Evolutionary conservation across 2,797 vertebrate species (phyloP).

Genomic region (Caiman crocodilus): DNA sequence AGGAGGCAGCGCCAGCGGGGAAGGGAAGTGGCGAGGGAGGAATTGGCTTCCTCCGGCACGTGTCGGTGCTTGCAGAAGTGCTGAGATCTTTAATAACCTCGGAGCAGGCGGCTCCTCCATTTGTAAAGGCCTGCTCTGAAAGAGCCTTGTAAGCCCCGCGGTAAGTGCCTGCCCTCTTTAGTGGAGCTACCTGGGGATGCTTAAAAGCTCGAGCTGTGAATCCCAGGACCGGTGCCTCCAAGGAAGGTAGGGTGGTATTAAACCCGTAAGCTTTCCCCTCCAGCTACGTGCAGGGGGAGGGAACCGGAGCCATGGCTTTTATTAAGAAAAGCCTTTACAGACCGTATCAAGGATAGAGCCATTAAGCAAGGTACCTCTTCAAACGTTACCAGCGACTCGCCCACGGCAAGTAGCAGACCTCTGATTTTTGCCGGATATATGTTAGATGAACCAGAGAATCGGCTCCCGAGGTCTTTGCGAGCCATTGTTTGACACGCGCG

Average conservation of each 20-base stretch:
- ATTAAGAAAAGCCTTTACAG: rapidly evolving
- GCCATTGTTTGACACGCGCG: not conserved
- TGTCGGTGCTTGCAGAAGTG: conserved; percentile 19
- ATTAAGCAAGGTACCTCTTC: not conserved
- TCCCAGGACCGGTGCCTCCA: not conserved
- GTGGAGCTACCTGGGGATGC: not conserved
- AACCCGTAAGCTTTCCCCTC: not conserved
- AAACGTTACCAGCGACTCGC: rapidly evolving
- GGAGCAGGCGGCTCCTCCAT: not conserved
- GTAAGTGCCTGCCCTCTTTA: not conserved
- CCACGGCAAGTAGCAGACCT: rapidly evolving
- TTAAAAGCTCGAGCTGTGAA: conserved; percentile 5
- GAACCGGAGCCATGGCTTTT: not conserved
- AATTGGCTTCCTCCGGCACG: not conserved
- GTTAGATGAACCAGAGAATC: not conserved
- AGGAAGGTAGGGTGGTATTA: not conserved
- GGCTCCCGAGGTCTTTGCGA: not conserved
- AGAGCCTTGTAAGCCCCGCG: not conserved
- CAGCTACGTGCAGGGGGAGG: not conserved
- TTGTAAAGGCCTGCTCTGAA: conserved; percentile 48
- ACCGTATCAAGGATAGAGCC: rapidly evolving
- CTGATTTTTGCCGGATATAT: not conserved
- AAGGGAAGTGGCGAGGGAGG: not conserved
- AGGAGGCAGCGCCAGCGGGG: not conserved
- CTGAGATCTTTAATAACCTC: conserved; percentile 50